Base-by-base conservation (phyloP, 2,888 invertebrate species). In the Spisula solida region DNA sequence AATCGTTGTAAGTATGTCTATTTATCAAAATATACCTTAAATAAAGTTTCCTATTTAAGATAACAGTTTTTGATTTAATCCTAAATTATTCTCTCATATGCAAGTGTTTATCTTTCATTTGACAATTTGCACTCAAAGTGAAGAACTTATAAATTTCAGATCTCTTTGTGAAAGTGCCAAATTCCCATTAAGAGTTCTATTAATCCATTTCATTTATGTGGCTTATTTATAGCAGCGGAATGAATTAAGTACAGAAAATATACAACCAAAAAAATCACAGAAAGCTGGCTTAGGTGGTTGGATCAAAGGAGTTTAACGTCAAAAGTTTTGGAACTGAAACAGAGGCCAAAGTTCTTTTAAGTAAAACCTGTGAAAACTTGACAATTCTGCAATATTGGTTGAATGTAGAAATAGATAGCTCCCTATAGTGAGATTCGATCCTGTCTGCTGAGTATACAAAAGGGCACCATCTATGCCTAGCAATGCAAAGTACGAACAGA, bases 171-270 rank as follows among this genome's bases (percentile, higher is more conserved):
- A 75, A 75, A 18, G 75, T 75, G 75, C 34, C 75, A 75, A 75
- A 31, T 34, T 75, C 31, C 75, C 75, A 75, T 75, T 75, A 75
- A 66, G 25, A 10, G 60, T 25, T n/a, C 10, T 79, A n/a, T 51
- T 81, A 51, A 81, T 47, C 16, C 20, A 48, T 5, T 79, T 79
- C 29, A 47, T 79, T 79, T 79, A 79, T 79, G 47, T 79, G 79
- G 20, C 47, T 79, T 41, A 20, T 79, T 31, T 79, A 47, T 79
- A 79, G 34, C 20, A 18, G n/a, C 20, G 29, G 8, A 47, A 47
- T n/a, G 79, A 31, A 79, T 47, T 14, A 79, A 47, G 0, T 12
- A 34, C 8, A 51, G 12, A 16, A 51, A 16, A 16, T 51, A 14
- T 2, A 41, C 41, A 51, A 47, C 47, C 12, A 47, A 47, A 47